Conservation (phyloP, 2,888 invertebrate genomes). For the Drosophila nigricruria region DNA sequence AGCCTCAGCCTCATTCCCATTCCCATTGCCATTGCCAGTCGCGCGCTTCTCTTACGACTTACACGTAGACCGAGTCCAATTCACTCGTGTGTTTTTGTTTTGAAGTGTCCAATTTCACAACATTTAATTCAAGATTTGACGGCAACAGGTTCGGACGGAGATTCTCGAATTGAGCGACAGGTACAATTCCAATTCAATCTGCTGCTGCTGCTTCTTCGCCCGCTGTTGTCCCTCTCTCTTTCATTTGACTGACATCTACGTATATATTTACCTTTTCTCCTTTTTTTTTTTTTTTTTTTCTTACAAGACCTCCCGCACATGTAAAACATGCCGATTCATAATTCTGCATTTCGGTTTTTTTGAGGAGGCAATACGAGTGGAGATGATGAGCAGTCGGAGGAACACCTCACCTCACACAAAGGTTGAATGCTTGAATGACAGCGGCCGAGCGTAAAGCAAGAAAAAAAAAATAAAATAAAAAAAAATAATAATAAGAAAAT, state of each 20-base stretch:
- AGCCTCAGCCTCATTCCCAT: conserved; percentile 6
- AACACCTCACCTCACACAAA: conserved; percentile 65
- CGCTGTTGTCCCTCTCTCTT: conserved; percentile 12
- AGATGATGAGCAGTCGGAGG: conserved; percentile 44
- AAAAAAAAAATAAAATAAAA: not conserved
- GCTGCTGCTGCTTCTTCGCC: conserved; percentile 2
- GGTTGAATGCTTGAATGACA: conserved; percentile 67
- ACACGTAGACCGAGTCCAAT: conserved; percentile 35
- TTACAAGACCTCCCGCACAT: conserved; percentile 82
- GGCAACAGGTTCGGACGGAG: conserved; percentile 52
- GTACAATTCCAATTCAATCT: conserved; percentile 53
- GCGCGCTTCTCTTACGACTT: conserved; percentile 43
- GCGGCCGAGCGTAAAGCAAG: conserved; percentile 38
- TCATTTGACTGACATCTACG: conserved; percentile 13
- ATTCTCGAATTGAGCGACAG: conserved; percentile 67
- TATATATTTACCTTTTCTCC: conserved; percentile 1
- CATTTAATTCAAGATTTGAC: conserved; percentile 79
- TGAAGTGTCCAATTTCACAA: conserved; percentile 83
- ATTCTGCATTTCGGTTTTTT: conserved; percentile 72
- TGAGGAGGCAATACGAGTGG: conserved; percentile 60
- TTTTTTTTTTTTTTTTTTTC: conserved; percentile 19
- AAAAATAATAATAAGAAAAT: conserved; percentile 39
- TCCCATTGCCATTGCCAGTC: not conserved
- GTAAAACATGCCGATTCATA: conserved; percentile 83
- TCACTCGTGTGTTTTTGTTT: conserved; percentile 53